A percentile compares a stretch with the other conserved stretches of the same genome.
Evolutionary conservation across 2,113 vertebrate species (phyloP).

Genomic region (Oxygymnocypris stewartii): DNA sequence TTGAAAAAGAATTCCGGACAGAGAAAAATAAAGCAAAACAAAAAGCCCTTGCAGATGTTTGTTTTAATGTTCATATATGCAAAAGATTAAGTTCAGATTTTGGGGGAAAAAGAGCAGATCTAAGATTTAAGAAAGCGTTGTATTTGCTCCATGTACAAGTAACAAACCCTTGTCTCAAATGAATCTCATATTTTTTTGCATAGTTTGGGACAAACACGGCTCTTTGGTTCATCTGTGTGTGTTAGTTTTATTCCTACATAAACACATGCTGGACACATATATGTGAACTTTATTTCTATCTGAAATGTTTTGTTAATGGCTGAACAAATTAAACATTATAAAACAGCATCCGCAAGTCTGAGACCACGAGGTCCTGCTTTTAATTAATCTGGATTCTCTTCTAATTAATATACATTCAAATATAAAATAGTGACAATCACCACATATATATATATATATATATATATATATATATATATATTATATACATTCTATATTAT

Average conservation of each 20-base stretch:
- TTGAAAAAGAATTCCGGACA: slow-evolving; percentile 45
- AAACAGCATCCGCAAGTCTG: neutral
- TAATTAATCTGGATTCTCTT: neutral
- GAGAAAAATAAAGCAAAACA: slow-evolving; percentile 40
- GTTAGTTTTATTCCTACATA: neutral
- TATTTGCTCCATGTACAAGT: neutral
- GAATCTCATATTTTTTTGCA: neutral
- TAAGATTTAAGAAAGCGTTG: neutral
- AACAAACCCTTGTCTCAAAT: neutral
- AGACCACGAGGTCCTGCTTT: neutral
- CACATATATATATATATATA: no score
- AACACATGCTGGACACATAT: neutral
- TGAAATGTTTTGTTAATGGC: neutral
- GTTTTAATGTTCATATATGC: neutral
- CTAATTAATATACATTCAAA: neutral
- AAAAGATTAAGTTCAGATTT: neutral
- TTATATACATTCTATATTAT: no score
- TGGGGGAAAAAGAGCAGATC: neutral
- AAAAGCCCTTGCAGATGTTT: neutral
- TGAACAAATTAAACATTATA: neutral
- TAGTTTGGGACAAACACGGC: neutral
- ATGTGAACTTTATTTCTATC: neutral
- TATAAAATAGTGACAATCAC: neutral
- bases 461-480: no score
- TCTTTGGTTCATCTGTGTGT: neutral